phyloP scores from a whole-genome alignment of 2,113 vertebrate species.

The Puntigrus tetrazona region DNA sequence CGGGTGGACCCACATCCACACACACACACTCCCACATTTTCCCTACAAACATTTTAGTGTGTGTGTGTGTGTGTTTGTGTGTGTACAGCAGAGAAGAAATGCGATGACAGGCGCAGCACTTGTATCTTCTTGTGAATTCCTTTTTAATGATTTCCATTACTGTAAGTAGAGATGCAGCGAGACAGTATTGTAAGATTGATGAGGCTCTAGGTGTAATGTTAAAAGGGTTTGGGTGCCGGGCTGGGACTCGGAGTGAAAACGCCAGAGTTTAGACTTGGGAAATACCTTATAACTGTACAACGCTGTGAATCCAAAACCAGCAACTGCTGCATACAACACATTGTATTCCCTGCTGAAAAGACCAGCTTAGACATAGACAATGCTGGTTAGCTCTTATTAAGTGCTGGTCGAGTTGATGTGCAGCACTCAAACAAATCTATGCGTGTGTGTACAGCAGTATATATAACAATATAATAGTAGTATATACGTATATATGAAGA shows the following conservation, averaged over 20 bases:
- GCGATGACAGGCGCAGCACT: conserved; percentile 59
- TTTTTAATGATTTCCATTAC: conserved; percentile 71
- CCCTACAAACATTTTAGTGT: conserved; percentile 13
- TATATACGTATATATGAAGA: too few species aligned
- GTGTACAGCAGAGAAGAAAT: conserved; percentile 62
- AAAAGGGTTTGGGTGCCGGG: conserved; percentile 50
- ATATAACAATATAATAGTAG: too few species aligned
- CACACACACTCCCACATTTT: conserved; percentile 24
- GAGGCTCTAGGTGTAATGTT: conserved; percentile 33
- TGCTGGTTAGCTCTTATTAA: not conserved
- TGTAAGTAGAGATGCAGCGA: conserved; percentile 53
- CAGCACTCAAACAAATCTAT: too few species aligned
- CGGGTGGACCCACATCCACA: not conserved
- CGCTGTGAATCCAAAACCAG: not conserved
- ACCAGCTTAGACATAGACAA: not conserved
- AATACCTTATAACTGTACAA: conserved; percentile 24
- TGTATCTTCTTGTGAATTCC: conserved; percentile 67
- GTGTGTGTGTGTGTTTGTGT: not conserved
- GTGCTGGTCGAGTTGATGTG: not conserved
- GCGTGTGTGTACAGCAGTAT: too few species aligned
- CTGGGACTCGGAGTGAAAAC: conserved; percentile 31
- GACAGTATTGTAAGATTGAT: conserved; percentile 50
- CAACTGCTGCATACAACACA: not conserved
- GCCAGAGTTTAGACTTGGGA: not conserved
- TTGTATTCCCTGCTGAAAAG: not conserved